Percentiles rank a stretch among this genome's conserved stretches.
Evolutionary conservation across 2,113 vertebrate genomes (phyloP).

Genomic region (Nesogale talazaci): DNA sequence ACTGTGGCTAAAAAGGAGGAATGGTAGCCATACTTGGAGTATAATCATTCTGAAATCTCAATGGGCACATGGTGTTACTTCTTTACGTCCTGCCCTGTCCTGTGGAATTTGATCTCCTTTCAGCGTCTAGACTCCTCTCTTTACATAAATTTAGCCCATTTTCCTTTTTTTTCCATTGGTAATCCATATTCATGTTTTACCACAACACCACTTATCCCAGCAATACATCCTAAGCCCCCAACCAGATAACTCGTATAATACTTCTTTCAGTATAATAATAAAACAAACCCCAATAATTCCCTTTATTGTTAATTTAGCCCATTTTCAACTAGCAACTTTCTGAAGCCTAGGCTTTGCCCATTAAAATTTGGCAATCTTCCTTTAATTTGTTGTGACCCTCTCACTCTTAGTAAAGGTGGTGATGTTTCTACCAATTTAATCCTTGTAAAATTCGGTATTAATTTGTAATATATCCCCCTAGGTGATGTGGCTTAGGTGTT

Average conservation of each 20-base stretch:
- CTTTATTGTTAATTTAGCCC: constrained; percentile 14
- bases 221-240: constrained; percentile 55
- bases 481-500: not conserved
- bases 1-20: too few species aligned
- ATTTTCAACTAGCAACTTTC: not conserved
- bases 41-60: not conserved
- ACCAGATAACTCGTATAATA: constrained; percentile 56
- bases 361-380: not conserved
- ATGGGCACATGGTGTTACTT: not conserved
- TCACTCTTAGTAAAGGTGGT: not conserved
- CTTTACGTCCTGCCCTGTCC: not conserved
- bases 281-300: constrained; percentile 67
- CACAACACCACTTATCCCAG: constrained; percentile 60
- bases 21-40: not conserved
- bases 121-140: too few species aligned
- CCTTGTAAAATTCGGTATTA: not conserved
- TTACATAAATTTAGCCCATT: too few species aligned
- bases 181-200: constrained; percentile 65
- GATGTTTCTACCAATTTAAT: not conserved
- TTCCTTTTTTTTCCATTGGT: constrained; percentile 67
- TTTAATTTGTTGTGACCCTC: not conserved
- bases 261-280: constrained; percentile 56
- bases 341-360: not conserved
- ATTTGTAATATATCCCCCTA: not conserved
- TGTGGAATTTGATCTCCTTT: not conserved